phyloP scores from a whole-genome alignment of 2,888 invertebrate genomes.

The Helicoverpa assulta region DNA sequence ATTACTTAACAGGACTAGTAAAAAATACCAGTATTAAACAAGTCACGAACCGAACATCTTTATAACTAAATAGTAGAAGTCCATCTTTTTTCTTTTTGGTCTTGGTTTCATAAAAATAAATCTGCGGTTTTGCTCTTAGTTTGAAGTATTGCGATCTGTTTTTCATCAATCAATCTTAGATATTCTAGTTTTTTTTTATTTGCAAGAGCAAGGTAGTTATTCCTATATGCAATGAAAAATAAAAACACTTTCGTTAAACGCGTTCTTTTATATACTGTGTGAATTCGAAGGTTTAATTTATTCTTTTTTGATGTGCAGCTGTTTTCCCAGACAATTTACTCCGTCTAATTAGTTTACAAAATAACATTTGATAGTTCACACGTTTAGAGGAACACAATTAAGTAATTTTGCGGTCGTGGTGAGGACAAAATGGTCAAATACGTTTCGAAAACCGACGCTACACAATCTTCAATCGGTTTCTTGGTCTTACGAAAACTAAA shows the following conservation, averaged over 20 bases:
- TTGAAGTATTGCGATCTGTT: too few species aligned
- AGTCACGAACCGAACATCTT: neutral
- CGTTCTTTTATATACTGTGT: conserved; percentile 23
- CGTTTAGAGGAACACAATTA: conserved; percentile 56
- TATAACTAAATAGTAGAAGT: neutral
- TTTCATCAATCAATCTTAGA: neutral
- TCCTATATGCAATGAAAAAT: neutral
- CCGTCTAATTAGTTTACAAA: conserved; percentile 56
- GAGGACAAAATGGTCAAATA: conserved; percentile 39
- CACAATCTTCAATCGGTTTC: conserved; percentile 23
- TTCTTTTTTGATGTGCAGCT: conserved; percentile 28
- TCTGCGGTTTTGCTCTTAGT: too few species aligned
- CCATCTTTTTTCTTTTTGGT: neutral
- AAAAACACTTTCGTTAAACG: conserved; percentile 1
- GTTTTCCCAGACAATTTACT: conserved; percentile 48
- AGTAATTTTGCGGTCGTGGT: conserved; percentile 54
- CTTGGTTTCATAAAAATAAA: neutral
- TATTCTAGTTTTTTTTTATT: neutral
- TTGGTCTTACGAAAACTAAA: conserved; percentile 34
- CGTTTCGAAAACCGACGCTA: conserved; percentile 18
- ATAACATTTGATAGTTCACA: conserved; percentile 44
- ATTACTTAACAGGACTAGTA: neutral
- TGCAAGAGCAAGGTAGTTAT: too few species aligned
- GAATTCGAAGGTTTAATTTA: conserved; percentile 32
- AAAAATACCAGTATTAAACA: neutral